Evolutionary conservation across 2,113 vertebrate genomes (phyloP), one percentile per base, ranked within the genome.

Genomic region (Siniperca chuatsi): DNA sequence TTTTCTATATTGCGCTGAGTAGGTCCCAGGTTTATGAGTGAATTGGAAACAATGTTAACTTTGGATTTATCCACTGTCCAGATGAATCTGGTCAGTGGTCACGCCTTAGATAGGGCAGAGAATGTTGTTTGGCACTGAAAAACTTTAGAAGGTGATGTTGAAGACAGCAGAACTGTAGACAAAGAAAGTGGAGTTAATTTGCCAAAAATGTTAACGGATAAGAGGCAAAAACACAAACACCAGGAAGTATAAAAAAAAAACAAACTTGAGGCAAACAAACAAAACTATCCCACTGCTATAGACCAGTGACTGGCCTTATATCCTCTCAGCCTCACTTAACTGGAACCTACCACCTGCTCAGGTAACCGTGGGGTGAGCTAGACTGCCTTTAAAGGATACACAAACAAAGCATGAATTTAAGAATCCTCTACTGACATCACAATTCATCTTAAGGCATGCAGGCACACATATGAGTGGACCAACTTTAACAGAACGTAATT

Each of bases 401-500:
- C 20, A n/a, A 48, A 68, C 12, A 25, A 35, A 71, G 9, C 16
- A 13, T 4, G 2, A 1, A 66, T 66, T 7, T 1, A 44, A 18
- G 40, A 60, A 13, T 18, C 11, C 18, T 61, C 6, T 23, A 15
- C 21, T 33, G 5, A 58, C n/a, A 74, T 12, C 13, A 25, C n/a
- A 6, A 6, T 58, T 11, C 1, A 18, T 8, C 0, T 5, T 5
- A 12, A 58, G 57, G n/a, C n/a, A 58, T 25, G 23, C 7, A 42
- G 70, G 50, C 69, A 54, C 50, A 55, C 20, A 37, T 21, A 12
- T 40, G 52, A 42, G 52, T 11, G 8, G 52, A 73, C n/a, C 42
- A 42, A n/a, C 4, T 21, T n/a, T 6, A 42, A 13, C 0, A 13
- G 5, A n/a, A n/a, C 1, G 0, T n/a, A 8, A 66, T 18, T 16